Evolutionary conservation across 2,113 vertebrate genomes (phyloP), one percentile per base, ranked within the genome.

Genomic region (Gallinago undulata): DNA sequence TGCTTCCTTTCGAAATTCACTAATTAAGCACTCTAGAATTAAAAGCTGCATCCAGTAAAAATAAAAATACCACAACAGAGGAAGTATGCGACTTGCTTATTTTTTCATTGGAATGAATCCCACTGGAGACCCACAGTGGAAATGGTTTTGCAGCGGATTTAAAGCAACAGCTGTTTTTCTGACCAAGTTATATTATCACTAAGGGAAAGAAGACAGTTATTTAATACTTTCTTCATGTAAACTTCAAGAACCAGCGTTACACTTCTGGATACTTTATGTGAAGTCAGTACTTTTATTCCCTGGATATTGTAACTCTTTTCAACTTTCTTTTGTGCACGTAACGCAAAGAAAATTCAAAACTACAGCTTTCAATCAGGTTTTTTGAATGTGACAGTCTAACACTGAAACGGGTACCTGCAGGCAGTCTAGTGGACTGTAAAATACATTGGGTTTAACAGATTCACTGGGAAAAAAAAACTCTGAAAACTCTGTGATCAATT

Each of bases 11-110:
- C 39, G 30, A 90, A 97, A 93, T 67, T 64, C 16, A 74, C 33
- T 83, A 75, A 57, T 17, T 45, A 81, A 90, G 86, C 66, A 74
- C 55, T 90, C 79, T 17, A 89, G 47, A 90, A 96, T 77, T 74
- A 87, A 47, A 76, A 56, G 75, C 47, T 89, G 68, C 30, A 85
- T 84, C 74, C 79, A 91, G 55, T 76, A 28, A 90, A 82, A 82
- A 80, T 87, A 89, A 94, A 94, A 96, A 81, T 78, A 87, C 21
- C 59, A 43, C 43, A 82, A 50, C 33, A 93, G 56, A 87, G 78
- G 76, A 83, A 89, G 74, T 50, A 60, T 74, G 43, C 1, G 3
- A 66, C 55, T 60, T 0, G 4, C 24, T 89, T 81, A 30, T 82
- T 77, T 95, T 75, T 85, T 73, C 31, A 69, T 77, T 81, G 73